phyloP scores from a whole-genome alignment of 2,797 vertebrate species.

The Capromys pilorides region DNA sequence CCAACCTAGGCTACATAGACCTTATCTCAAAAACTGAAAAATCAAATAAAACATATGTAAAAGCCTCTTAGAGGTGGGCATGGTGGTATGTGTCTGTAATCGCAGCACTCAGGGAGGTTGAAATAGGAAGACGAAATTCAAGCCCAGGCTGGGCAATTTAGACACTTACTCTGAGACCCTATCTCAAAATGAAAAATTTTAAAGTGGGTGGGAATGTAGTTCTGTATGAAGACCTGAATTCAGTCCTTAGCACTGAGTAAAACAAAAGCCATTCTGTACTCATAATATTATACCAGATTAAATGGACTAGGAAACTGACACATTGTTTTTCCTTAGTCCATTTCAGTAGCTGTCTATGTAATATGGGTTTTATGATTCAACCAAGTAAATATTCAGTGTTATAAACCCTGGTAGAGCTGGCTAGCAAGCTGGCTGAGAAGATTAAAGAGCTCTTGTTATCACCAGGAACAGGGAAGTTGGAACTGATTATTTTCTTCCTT shows the following conservation, averaged over 20 bases:
- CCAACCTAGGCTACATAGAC: not conserved
- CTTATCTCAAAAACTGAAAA: not conserved
- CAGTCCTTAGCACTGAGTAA: not conserved
- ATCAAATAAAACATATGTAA: not conserved
- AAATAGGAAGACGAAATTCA: not conserved
- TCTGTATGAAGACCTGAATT: not conserved
- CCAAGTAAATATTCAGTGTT: constrained; percentile 23
- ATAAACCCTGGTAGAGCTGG: constrained; percentile 11
- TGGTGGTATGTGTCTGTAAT: not conserved
- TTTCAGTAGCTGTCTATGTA: constrained; percentile 17
- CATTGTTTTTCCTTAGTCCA: constrained; percentile 29
- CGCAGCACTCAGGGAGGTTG: not conserved
- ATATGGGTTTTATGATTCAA: constrained; percentile 31
- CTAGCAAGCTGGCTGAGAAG: not conserved
- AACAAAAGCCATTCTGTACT: not conserved
- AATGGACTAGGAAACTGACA: not conserved
- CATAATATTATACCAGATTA: not conserved
- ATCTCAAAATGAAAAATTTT: not conserved
- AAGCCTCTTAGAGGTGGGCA: not conserved
- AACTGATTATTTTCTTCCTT: constrained; percentile 33
- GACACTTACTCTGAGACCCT: not conserved
- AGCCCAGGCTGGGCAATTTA: not conserved
- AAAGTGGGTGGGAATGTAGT: not conserved
- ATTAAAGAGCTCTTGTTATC: constrained; percentile 64
- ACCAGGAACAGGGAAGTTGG: constrained; percentile 69